A percentile compares a stretch with the other conserved stretches of the same genome.
phyloP scores from a whole-genome alignment of 2,113 vertebrate species.

The Solenodon paradoxus region DNA sequence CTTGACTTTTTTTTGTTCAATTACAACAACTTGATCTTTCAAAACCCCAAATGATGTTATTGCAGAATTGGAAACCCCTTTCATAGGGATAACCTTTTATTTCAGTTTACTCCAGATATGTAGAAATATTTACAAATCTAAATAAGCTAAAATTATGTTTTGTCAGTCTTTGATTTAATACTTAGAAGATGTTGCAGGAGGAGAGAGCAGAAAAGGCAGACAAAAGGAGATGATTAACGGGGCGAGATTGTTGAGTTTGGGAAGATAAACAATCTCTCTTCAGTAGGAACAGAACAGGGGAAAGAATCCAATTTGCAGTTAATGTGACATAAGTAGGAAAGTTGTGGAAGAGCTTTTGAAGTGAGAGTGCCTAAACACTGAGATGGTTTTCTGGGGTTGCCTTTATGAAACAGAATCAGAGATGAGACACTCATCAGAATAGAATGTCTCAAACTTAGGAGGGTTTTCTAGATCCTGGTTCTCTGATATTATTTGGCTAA shows the following conservation, averaged over 20 bases:
- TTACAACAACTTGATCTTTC: slow-evolving; percentile 43
- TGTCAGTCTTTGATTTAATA: neutral
- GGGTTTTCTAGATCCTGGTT: neutral
- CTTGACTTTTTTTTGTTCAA: slow-evolving; percentile 36
- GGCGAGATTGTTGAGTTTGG: neutral
- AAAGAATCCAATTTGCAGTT: neutral
- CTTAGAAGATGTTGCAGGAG: neutral
- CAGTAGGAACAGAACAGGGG: neutral
- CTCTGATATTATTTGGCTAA: slow-evolving; percentile 2
- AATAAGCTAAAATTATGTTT: neutral
- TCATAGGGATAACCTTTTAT: neutral
- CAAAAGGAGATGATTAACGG: neutral
- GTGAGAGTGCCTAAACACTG: neutral
- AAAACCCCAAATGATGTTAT: slow-evolving; percentile 21
- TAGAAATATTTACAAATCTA: neutral
- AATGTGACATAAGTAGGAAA: neutral
- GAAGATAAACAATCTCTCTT: neutral
- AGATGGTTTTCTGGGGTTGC: neutral
- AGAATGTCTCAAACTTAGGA: neutral
- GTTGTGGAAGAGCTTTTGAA: neutral
- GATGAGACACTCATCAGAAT: neutral
- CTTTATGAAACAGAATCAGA: neutral
- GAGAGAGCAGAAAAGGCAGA: neutral
- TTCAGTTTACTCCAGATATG: neutral
- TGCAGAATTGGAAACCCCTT: slow-evolving; percentile 17